Percentiles rank a stretch among this genome's conserved stretches.
These are phyloP conservation scores for Gallinago solitaria DNA, from an alignment of 2,797 vertebrate genomes.

Conservation along the genomic window DNA sequence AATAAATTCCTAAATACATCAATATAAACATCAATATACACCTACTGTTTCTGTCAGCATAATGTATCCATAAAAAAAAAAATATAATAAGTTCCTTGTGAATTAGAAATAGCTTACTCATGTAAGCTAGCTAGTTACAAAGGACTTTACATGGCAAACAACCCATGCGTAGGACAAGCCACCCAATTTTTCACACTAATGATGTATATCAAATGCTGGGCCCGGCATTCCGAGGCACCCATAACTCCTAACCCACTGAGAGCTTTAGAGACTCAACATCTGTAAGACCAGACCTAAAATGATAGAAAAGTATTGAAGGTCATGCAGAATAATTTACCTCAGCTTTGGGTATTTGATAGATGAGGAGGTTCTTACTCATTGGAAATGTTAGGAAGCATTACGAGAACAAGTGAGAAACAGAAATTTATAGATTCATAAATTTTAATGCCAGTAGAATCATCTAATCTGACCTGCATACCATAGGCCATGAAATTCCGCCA, in stretches of 20 bases:
- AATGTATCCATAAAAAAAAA: neutral
- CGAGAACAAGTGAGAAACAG: neutral
- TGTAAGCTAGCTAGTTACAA: neutral
- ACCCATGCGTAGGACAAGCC: neutral
- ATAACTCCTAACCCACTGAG: neutral
- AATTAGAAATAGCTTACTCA: neutral
- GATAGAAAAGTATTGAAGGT: constrained; percentile 38
- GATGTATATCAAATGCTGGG: neutral
- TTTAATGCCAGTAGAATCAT: constrained; percentile 18
- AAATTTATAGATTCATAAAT: constrained; percentile 43
- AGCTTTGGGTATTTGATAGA: constrained; percentile 6
- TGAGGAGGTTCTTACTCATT: neutral
- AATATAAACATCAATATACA: neutral
- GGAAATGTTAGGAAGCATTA: constrained; percentile 29
- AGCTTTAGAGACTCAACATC: constrained; percentile 1
- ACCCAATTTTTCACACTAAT: neutral
- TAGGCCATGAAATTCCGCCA: neutral
- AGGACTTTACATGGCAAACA: neutral
- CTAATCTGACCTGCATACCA: neutral
- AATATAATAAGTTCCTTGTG: neutral
- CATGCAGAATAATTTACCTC: constrained; percentile 39
- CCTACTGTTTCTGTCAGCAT: neutral
- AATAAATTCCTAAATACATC: neutral
- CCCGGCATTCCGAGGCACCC: neutral
- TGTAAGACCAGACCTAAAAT: neutral